These are phyloP conservation scores for Antechinus flavipes DNA, from an alignment of 2,113 vertebrate genomes.

Conservation along the genomic window DNA sequence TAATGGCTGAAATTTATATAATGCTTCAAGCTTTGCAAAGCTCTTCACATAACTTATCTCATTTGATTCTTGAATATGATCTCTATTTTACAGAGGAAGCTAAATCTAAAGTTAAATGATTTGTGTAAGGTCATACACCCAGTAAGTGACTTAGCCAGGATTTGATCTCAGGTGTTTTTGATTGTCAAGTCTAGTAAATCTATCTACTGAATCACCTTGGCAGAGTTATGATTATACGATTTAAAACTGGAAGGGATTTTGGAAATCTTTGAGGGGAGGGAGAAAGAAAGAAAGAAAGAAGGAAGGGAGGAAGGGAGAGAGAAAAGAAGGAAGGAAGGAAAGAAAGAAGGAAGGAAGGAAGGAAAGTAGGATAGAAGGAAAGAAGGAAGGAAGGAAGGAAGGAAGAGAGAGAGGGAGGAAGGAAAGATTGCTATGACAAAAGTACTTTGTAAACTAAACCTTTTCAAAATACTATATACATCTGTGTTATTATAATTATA, in stretches of 20 bases:
- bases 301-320: too few species aligned
- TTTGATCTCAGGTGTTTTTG: neutral
- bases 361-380: neutral
- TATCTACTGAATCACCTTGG: neutral
- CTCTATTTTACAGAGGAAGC: neutral
- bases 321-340: neutral
- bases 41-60: neutral
- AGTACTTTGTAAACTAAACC: neutral
- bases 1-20: neutral
- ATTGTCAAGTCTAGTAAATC: neutral
- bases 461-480: neutral
- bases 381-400: neutral
- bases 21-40: neutral
- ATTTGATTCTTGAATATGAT: neutral
- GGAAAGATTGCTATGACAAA: neutral
- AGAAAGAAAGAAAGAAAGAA: neutral
- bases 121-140: neutral
- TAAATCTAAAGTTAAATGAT: neutral
- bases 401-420: too few species aligned
- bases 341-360: fast-evolving
- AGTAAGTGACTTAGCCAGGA: neutral
- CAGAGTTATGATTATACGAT: neutral
- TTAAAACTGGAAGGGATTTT: neutral
- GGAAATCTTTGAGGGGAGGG: neutral
- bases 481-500: neutral